These are phyloP conservation scores for Varanus salvator DNA, from an alignment of 2,113 vertebrate genomes.

Conservation along the genomic window DNA sequence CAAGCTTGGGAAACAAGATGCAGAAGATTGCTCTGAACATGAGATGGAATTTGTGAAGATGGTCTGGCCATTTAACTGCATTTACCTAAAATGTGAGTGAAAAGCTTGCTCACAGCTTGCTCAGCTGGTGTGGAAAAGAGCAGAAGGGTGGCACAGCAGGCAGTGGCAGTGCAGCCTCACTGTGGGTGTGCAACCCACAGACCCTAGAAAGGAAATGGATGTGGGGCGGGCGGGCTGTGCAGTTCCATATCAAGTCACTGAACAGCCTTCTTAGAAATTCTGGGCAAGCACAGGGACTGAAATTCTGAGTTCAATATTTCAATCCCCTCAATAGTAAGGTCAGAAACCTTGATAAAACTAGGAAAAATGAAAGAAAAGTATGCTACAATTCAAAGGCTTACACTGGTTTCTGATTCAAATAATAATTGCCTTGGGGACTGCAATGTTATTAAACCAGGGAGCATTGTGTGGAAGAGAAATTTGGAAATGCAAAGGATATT, in stretches of 20 bases:
- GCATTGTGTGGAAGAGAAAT: not conserved
- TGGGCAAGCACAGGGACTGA: not conserved
- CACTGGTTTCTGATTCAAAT: not conserved
- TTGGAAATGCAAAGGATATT: not conserved
- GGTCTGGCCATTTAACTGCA: constrained; percentile 9
- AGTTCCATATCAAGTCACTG: not conserved
- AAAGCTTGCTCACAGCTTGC: constrained; percentile 11
- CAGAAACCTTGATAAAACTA: not conserved
- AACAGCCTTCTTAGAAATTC: not conserved
- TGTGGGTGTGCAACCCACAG: not conserved
- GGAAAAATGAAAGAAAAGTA: not conserved
- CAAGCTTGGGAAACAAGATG: constrained; percentile 51
- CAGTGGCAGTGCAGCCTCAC: not conserved
- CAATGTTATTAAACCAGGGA: not conserved
- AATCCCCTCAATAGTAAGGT: not conserved
- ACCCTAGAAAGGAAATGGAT: not conserved
- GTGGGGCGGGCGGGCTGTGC: too few species aligned
- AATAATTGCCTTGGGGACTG: not conserved
- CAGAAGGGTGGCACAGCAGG: not conserved
- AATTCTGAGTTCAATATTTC: not conserved
- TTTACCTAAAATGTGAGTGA: not conserved
- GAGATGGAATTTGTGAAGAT: constrained; percentile 47
- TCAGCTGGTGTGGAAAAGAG: too few species aligned
- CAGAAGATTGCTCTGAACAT: constrained; percentile 66
- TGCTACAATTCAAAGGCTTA: not conserved